Evolutionary conservation across 2,797 vertebrate species (phyloP), one percentile per base, ranked within the genome.

Genomic region (Sebastiscus albofasciatus): DNA sequence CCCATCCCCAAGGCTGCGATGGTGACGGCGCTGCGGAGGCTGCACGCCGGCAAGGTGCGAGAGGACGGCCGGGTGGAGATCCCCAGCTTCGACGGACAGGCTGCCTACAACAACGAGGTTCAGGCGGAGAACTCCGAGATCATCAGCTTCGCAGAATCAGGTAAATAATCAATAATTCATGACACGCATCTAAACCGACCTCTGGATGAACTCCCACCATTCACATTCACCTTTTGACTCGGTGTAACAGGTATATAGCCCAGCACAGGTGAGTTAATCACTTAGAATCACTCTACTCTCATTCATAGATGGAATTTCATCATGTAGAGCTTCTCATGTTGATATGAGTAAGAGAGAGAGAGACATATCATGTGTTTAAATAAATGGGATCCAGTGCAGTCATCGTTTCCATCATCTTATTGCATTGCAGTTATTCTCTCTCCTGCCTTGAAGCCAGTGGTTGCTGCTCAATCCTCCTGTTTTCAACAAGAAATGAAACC

Each of bases 111-210:
- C 77, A 94, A 97, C 80, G 97, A 98, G 66, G 95, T 96, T 27
- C 97, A 96, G 46, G 96, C 98, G 78, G 97, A 97, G 89, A 95
- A 96, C 80, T 98, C 98, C 0, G 98, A 99, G 95, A 99, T 99
- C 81, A 99, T 99, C 95, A 98, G 98, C 95, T 99, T 99, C 88
- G 98, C 98, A 0, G 98, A 99, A 94, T 97, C 98, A 97, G 98
- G 98, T 99, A 96, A 96, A 91, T 95, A 89, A 90, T 86, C 80
- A 88, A 87, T 84, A 72, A 93, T 88, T 87, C 55, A 86, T 13
- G 2, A 18, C 65, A 24, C 58, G n/a, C 46, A 73, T 80, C 64
- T 22, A 56, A 52, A 66, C 5, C 71, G 80, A 87, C 85, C 87
- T 34, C 42, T 27, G 7, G n/a, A 1, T 93, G 89, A 91, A 90